These are phyloP conservation scores for Sebastes vulpes DNA, from an alignment of 2,797 vertebrate species.

Conservation along the genomic window DNA sequence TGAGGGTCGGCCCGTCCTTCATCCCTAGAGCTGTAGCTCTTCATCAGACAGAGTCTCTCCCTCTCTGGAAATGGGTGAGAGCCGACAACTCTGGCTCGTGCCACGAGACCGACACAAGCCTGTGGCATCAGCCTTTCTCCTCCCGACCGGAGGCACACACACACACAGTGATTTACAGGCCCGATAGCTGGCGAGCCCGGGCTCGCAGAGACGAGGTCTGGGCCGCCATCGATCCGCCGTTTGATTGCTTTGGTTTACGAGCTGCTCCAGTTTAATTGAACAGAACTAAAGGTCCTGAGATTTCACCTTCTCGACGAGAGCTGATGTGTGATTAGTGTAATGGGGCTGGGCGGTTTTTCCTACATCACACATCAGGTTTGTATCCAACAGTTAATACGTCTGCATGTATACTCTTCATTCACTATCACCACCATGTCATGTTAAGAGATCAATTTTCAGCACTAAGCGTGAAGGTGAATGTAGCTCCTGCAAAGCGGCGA, in stretches of 20 bases:
- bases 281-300: conserved; percentile 39
- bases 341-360: conserved; percentile 17
- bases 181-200: background rate
- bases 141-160: conserved; percentile 8
- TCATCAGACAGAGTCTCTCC: conserved; percentile 35
- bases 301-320: conserved; percentile 38
- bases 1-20: conserved; percentile 59
- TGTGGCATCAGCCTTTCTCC: background rate
- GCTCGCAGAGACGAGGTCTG: background rate
- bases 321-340: conserved; percentile 63
- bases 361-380: conserved; percentile 30
- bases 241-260: conserved; percentile 52
- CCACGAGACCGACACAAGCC: conserved; percentile 9
- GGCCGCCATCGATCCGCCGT: conserved; percentile 28
- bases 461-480: background rate
- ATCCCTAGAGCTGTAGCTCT: conserved; percentile 47
- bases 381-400: conserved; percentile 10
- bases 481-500: background rate
- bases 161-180: conserved; percentile 25
- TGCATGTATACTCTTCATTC: background rate
- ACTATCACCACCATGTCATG: background rate
- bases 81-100: background rate
- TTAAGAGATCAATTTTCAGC: conserved; percentile 13
- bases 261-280: conserved; percentile 55
- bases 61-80: conserved; percentile 18